Percentiles rank a stretch among this genome's conserved stretches.
Evolutionary conservation across 2,888 invertebrate species (phyloP).

Genomic region (Crepidodera aurea): DNA sequence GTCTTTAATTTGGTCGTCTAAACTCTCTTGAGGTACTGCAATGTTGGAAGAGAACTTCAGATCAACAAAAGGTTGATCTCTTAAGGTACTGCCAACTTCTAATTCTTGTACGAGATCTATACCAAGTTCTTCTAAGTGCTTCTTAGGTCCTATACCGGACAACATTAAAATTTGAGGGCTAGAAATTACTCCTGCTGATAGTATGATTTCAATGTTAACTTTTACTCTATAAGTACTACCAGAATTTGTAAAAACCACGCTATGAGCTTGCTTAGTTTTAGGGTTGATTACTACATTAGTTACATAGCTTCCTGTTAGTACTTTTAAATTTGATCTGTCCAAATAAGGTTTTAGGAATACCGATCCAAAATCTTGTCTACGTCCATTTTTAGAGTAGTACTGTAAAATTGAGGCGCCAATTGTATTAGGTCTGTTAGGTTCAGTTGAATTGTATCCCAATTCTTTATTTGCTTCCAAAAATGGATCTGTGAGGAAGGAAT

Average conservation of each 20-base stretch:
- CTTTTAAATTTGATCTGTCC: slow-evolving; percentile 70
- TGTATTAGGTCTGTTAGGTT: slow-evolving; percentile 71
- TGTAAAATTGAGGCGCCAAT: slow-evolving; percentile 74
- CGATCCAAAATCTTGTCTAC: slow-evolving; percentile 77
- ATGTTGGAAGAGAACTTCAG: slow-evolving; percentile 74
- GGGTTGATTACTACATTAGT: slow-evolving; percentile 68
- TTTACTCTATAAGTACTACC: slow-evolving; percentile 63
- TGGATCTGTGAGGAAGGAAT: slow-evolving; percentile 48
- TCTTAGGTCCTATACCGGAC: slow-evolving; percentile 77
- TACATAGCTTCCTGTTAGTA: slow-evolving; percentile 74
- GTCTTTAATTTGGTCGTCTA: slow-evolving; percentile 65
- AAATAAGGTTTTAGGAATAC: slow-evolving; percentile 76
- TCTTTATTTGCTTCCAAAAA: slow-evolving; percentile 73
- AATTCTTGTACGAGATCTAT: slow-evolving; percentile 71
- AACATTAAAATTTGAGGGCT: slow-evolving; percentile 85
- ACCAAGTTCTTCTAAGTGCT: slow-evolving; percentile 66
- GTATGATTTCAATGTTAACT: slow-evolving; percentile 76
- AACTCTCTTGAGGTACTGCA: slow-evolving; percentile 50
- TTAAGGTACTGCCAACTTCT: slow-evolving; percentile 78
- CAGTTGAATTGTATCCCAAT: slow-evolving; percentile 72
- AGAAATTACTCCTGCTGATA: slow-evolving; percentile 80
- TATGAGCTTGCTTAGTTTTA: slow-evolving; percentile 66
- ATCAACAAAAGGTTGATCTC: slow-evolving; percentile 69
- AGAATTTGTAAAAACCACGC: slow-evolving; percentile 73
- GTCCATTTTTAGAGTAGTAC: slow-evolving; percentile 71